phyloP scores from a whole-genome alignment of 2,797 vertebrate genomes.

The Phoebastria nigripes region DNA sequence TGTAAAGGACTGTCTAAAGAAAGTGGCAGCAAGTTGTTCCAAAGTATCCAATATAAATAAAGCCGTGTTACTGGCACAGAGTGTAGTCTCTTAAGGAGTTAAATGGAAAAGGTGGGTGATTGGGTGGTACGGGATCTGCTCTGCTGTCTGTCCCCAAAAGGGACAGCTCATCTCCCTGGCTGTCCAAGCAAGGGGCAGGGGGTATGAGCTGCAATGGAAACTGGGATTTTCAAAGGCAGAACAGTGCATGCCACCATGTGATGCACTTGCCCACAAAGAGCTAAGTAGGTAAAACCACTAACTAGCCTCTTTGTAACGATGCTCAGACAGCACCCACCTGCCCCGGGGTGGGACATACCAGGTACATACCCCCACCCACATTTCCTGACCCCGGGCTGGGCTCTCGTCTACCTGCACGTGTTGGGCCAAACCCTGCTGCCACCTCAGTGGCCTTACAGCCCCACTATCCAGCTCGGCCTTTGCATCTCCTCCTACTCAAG shows the following conservation, averaged over 20 bases:
- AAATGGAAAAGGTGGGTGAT: background rate
- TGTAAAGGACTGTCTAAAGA: background rate
- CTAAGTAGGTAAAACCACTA: background rate
- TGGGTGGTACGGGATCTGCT: background rate
- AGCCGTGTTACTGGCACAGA: background rate
- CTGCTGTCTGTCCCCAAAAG: background rate
- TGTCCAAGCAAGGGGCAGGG: background rate
- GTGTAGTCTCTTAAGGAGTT: background rate
- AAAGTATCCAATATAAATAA: background rate
- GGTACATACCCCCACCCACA: background rate
- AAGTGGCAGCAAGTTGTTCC: background rate
- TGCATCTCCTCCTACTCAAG: background rate
- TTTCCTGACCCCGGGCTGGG: background rate
- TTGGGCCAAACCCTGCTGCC: background rate
- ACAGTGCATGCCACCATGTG: fast-evolving
- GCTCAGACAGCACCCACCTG: background rate
- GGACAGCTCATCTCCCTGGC: background rate
- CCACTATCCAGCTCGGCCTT: background rate
- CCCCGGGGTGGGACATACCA: background rate
- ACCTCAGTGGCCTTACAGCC: background rate
- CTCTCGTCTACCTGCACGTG: fast-evolving
- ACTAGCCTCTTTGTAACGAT: background rate
- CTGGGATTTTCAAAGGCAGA: background rate
- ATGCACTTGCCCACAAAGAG: background rate
- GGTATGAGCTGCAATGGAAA: fast-evolving